Base-by-base conservation (phyloP, 2,888 invertebrate species). In the Endotricha flammealis region DNA sequence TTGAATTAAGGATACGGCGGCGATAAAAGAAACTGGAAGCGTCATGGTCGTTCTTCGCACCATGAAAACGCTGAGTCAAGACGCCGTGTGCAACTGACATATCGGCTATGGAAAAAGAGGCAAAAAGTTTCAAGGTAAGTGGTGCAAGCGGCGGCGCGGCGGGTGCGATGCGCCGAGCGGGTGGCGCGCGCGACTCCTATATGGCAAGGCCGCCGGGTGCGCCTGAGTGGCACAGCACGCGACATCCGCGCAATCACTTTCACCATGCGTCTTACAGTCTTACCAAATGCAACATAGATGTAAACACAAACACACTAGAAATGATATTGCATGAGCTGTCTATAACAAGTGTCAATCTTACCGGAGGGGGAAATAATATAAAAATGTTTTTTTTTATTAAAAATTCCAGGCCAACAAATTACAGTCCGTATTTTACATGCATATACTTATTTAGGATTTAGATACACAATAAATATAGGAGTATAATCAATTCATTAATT, bases 241-340 rank as follows among this genome's bases (percentile, higher is more conserved):
- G 82, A 82, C 83, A 77, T 63, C 65, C 55, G 54, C 73, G 75
- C 75, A 76, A 79, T 81, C 83, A 83, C 83, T 83, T 86, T 85
- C 85, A 82, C 83, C 72, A 68, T 67, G 63, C 60, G 61, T 66
- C 65, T 70, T 78, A 70, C 77, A 59, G 61, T 66, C 65, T 70
- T 78, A 70, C 77, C 72, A 75, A 80, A 78, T 66, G 66, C 70
- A 71, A 60, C 57, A 40, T 46, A 46, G 65, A 74, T 32, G 16
- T 39, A 37, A 12, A 41, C 12, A 14, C n/a, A 37, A 12, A 41
- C 12, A 14, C n/a, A 8, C 38, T 37, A 38, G 35, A 20, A 4
- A 6, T 3, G 20, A 20, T 7, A 20, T 4, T n/a, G n/a, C n/a
- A n/a, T n/a, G n/a, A n/a, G n/a, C n/a, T n/a, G n/a, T n/a, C n/a